phyloP scores from a whole-genome alignment of 2,888 invertebrate genomes.

The Axea sp. region DNA sequence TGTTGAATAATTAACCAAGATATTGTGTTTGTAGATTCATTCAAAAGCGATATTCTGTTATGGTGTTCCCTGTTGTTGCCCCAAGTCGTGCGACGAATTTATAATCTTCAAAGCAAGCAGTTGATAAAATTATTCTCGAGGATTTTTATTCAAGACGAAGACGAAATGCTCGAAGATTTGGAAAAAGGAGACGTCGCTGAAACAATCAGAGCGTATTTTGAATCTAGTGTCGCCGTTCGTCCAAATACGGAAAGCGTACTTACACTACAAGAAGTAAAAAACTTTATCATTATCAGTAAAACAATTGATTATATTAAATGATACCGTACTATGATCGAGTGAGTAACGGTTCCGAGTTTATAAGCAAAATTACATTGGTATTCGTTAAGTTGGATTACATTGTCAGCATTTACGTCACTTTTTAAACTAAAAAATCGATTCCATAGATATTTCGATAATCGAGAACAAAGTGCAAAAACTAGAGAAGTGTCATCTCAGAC shows the following conservation, averaged over 20 bases:
- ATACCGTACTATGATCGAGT: too few relatives aligned
- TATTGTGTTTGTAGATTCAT: conserved; percentile 83
- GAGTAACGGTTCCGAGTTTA: too few relatives aligned
- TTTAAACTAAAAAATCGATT: conserved; percentile 1
- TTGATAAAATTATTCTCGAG: conserved; percentile 92
- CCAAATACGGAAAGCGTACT: conserved; percentile 86
- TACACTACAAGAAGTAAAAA: conserved; percentile 83
- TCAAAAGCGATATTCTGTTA: conserved; percentile 88
- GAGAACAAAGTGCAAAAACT: conserved; percentile 22
- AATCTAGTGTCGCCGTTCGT: conserved; percentile 82
- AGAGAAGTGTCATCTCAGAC: conserved; percentile 25
- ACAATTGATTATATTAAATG: too few relatives aligned
- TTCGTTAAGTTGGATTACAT: too few relatives aligned
- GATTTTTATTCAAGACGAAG: conserved; percentile 86
- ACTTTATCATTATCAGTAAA: too few relatives aligned
- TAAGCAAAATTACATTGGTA: too few relatives aligned
- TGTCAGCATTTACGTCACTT: too few relatives aligned
- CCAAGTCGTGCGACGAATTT: conserved; percentile 89
- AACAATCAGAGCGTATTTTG: conserved; percentile 89
- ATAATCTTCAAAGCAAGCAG: conserved; percentile 95
- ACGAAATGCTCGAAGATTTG: conserved; percentile 91
- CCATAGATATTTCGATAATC: conserved; percentile 23
- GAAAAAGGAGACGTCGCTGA: conserved; percentile 95
- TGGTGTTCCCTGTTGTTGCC: conserved; percentile 93
- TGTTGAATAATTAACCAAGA: too few relatives aligned